Evolutionary conservation across 2,797 vertebrate species (phyloP).

Genomic region (Anguilla pacifica): DNA sequence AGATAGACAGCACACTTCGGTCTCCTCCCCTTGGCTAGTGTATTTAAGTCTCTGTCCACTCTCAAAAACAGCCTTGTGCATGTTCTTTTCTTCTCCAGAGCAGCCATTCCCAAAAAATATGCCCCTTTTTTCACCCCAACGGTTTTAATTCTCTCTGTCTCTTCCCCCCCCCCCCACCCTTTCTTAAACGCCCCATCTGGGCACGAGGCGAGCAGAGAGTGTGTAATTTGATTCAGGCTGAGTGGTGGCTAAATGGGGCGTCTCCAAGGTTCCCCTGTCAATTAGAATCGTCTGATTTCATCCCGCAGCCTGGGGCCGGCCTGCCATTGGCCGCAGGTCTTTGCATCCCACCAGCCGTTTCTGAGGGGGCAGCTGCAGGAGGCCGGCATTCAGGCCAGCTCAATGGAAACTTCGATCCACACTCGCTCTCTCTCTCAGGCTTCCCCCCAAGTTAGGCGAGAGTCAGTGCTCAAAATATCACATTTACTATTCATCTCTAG

Average conservation of each 20-base stretch:
- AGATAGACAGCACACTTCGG: neutral
- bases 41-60: neutral
- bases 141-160: conserved; percentile 56
- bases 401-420: conserved; percentile 56
- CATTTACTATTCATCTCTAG: neutral
- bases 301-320: conserved; percentile 61
- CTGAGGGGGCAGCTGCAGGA: conserved; percentile 64
- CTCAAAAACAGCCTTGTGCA: conserved; percentile 34
- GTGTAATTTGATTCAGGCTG: conserved; percentile 79
- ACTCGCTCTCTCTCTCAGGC: conserved; percentile 37
- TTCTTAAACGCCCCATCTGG: conserved; percentile 68
- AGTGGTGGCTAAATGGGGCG: conserved; percentile 76
- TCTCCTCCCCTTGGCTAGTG: conserved; percentile 31
- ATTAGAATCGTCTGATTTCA: conserved; percentile 79
- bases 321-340: conserved; percentile 56
- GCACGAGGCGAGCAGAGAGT: conserved; percentile 70
- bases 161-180: conserved; percentile 52
- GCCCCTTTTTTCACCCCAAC: conserved; percentile 59
- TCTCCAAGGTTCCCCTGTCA: conserved; percentile 75
- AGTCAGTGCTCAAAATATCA: neutral
- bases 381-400: conserved; percentile 58
- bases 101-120: conserved; percentile 52
- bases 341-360: conserved; percentile 40
- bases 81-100: conserved; percentile 44
- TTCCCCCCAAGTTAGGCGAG: neutral